Base-by-base conservation (phyloP, 2,888 invertebrate genomes). In the Peribatodes rhomboidaria region DNA sequence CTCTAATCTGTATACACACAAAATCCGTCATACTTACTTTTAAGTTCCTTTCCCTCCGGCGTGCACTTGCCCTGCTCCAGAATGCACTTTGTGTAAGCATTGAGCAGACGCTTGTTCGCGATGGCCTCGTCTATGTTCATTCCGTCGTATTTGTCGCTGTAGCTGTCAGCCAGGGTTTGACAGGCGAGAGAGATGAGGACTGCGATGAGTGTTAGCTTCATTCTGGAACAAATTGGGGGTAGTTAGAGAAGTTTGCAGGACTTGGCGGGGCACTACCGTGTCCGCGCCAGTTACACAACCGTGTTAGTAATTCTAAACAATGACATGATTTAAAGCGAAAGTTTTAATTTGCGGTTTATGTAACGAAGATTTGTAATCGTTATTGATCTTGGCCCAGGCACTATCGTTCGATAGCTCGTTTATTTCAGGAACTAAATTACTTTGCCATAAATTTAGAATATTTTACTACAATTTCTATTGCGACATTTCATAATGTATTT, bases 51-150 rank as follows among this genome's bases (percentile, higher is more conserved):
- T 20, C 95, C 96, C 76, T 97, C 96, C 14, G 96, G 92, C 0
- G 96, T 96, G 80, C 97, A 97, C 35, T 84, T 84, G 6, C 95
- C 95, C 54, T 90, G 87, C 0, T 94, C 95, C 69, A 96, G 87
- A 65, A 96, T 84, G 75, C 97, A 97, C 69, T 95, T 95, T 62
- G 96, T 90, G 79, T 97, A 97, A 41, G 95, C 95, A 49, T 93
- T 91, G 6, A 96, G 86, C 53, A 97, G 85, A 47, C 96, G 92
- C 64, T 95, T 95, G 84, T 95, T 97, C 6, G 79, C 81, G 42
- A 97, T 83, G 61, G 97, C 95, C 71, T 95, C 94, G 70, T 97
- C 96, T 63, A 97, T 76, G 80, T 97, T 94, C 61, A 97, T 88
- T 68, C 95, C 94, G 79, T 96, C 96, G 74, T 95, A 97, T 75